A percentile compares a stretch with the other conserved stretches of the same genome.
Evolutionary conservation across 2,797 vertebrate genomes (phyloP).

Genomic region (Melanotaenia parkinsoni): DNA sequence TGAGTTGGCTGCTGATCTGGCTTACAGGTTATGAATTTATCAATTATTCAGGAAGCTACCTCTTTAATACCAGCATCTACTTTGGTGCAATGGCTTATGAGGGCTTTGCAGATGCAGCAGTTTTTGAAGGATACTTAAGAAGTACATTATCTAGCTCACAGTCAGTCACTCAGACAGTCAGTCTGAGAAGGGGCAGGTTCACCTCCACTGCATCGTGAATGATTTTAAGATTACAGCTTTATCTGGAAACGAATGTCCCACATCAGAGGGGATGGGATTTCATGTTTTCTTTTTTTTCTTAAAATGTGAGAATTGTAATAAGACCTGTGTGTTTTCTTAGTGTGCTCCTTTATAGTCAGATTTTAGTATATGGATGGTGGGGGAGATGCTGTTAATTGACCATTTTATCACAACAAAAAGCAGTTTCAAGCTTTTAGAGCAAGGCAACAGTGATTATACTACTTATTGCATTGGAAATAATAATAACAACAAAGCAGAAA

Average conservation of each 20-base stretch:
- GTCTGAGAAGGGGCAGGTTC: constrained; percentile 22
- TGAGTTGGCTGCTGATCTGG: constrained; percentile 51
- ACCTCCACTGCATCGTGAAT: constrained; percentile 1
- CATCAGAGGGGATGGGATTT: constrained; percentile 27
- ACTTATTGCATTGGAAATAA: not conserved
- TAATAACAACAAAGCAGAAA: not conserved
- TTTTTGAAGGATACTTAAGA: constrained; percentile 45
- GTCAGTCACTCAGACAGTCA: constrained; percentile 17
- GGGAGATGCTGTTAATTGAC: too few species aligned
- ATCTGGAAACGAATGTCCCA: constrained; percentile 32
- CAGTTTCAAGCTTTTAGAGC: not conserved
- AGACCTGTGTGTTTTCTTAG: constrained; percentile 1
- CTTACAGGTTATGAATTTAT: constrained; percentile 60
- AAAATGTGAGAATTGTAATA: constrained; percentile 18
- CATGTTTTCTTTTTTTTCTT: constrained; percentile 9
- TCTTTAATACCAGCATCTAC: constrained; percentile 53
- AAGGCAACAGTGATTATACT: not conserved
- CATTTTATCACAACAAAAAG: not conserved
- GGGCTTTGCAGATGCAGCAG: constrained; percentile 56
- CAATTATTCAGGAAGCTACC: constrained; percentile 59
- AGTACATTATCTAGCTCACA: constrained; percentile 38
- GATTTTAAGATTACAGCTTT: constrained; percentile 52
- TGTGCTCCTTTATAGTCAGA: not conserved
- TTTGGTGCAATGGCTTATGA: constrained; percentile 43
- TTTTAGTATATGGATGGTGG: not conserved